Base-by-base conservation (phyloP, 1,140 invertebrate genomes). In the Brachionus calyciflorus region DNA sequence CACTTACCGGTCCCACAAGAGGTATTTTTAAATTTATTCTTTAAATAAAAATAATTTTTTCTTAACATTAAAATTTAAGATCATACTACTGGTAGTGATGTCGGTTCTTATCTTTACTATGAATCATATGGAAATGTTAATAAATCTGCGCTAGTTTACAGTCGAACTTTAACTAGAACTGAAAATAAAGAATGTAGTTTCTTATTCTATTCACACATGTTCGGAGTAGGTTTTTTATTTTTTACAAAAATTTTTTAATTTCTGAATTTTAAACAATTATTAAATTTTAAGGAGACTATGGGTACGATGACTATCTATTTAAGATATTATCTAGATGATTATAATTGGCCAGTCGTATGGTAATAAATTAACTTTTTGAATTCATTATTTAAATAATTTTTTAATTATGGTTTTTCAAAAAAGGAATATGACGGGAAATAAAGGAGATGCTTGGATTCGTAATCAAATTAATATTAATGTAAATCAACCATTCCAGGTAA, bases 1-100 rank as follows among this genome's bases (percentile, higher is more conserved):
- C 33, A 6, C n/a, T n/a, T n/a, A 76, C 73, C 0, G 73, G 73
- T 3, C 78, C 78, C 12, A 55, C 33, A 28, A 30, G 65, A 49
- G 65, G 46, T 49, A 30, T n/a, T n/a, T n/a, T n/a, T n/a, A n/a
- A n/a, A n/a, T n/a, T n/a, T n/a, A n/a, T n/a, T n/a, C n/a, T n/a
- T 37, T 41, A 1, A 40, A 92, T 90, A 91, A 33, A 87, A 90
- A 81, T 92, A 91, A 82, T 87, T 92, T 83, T 92, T 90, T 80
- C 89, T 91, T 41, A 91, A 92, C 79, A 19, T 17, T 65, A 2
- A 30, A 7, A 2, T 26, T 73, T 21, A 26, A 55, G 73, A 76
- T 60, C 73, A 76, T 19, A 76, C 51, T 0, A 76, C 73, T 48
- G 73, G 73, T 4, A 44, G 40, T 41, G 73, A 76, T 28, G n/a